These are phyloP conservation scores for Dendrolimus punctatus DNA, from an alignment of 1,140 invertebrate species.

Conservation along the genomic window DNA sequence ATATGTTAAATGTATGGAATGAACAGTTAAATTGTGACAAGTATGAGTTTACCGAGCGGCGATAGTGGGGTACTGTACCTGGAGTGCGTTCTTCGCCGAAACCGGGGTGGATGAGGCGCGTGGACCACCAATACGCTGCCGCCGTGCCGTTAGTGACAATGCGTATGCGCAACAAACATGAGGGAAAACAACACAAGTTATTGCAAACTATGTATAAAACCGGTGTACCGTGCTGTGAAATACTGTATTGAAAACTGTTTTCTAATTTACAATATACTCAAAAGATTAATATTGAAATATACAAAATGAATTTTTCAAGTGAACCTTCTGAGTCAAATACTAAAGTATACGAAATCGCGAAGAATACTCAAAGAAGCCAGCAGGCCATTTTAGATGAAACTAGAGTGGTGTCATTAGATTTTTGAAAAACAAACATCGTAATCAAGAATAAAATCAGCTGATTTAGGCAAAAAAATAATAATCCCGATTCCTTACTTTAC, in stretches of 20 bases:
- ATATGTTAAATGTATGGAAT: no score
- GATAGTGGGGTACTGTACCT: slow-evolving; percentile 68
- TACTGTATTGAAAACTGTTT: slow-evolving; percentile 4
- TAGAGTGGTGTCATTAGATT: no score
- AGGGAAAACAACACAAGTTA: slow-evolving; percentile 64
- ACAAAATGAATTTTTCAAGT: no score
- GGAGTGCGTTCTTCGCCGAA: slow-evolving; percentile 68
- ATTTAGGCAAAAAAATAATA: no score
- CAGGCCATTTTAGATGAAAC: no score
- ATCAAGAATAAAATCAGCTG: no score
- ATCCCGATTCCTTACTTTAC: no score
- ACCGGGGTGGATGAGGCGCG: slow-evolving; percentile 68
- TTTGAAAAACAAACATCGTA: no score
- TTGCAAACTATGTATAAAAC: slow-evolving; percentile 51
- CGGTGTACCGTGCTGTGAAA: slow-evolving; percentile 16
- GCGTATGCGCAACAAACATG: slow-evolving; percentile 58
- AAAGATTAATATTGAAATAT: neutral
- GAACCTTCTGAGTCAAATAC: no score
- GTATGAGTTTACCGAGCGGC: slow-evolving; percentile 46
- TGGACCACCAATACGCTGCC: slow-evolving; percentile 60
- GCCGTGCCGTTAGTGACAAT: slow-evolving; percentile 62
- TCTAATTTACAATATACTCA: neutral
- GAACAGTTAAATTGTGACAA: slow-evolving; percentile 10
- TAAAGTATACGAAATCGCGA: no score
- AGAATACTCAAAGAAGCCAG: no score